Evolutionary conservation across 2,113 vertebrate species (phyloP), one percentile per base, ranked within the genome.

Genomic region (Dromaius novaehollandiae): DNA sequence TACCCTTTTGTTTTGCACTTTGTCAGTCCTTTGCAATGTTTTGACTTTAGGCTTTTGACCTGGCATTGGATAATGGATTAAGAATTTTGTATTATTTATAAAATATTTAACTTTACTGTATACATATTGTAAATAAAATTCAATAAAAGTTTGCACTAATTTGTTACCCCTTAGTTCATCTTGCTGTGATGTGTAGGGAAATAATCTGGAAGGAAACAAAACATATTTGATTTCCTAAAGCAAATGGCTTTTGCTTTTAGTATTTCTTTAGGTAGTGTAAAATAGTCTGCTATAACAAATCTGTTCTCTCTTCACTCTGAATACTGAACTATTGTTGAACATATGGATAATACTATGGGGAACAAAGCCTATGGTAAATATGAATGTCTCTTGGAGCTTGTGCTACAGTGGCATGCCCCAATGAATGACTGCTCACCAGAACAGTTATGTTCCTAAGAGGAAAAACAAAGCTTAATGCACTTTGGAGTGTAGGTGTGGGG

Each of bases 1-100:
- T 84, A 90, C 30, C 56, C n/a, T 70, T 30, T 87, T 87, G 58
- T 42, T 79, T 32, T 42, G 82, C 26, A 11, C 78, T 91, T 82
- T 55, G 60, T 91, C 22, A 70, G 60, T 76, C 80, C 95, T 40
- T 89, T 76, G 91, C 38, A 26, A 24, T 88, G 88, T 86, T 96
- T 86, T 97, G 97, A 96, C 95, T 96, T 88, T 87, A 95, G 97
- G 97, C 91, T 98, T 97, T 92, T 97, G 98, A 98, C 92, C 76
- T 96, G 96, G 97, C 97, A 97, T 89, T 96, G 97, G 89, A 98
- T 95, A 97, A 96, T 76, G 95, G 96, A 96, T 91, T 91, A 92
- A 66, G 92, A 88, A 44, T 97, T 97, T 92, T 96, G 92, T 97
- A 96, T 77, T 90, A 96, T 94, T 97, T 96, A 89, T 92, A 89